A percentile compares a stretch with the other conserved stretches of the same genome.
Conservation (phyloP, 2,888 invertebrate species). For the Plebejus argus region DNA sequence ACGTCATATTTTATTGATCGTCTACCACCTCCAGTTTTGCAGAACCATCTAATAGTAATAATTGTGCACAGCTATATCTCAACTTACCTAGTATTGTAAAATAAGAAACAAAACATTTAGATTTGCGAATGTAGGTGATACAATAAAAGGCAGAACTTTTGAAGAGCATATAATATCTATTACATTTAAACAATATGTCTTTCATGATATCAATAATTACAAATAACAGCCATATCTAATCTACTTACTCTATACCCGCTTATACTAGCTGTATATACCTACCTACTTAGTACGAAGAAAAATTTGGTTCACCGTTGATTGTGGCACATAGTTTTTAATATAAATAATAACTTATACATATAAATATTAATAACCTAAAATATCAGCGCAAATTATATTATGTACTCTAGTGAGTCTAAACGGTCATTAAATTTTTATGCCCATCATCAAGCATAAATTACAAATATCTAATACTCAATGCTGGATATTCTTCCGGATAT, state of each 20-base stretch:
- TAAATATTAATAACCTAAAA: neutral
- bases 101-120: neutral
- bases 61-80: too few relatives aligned
- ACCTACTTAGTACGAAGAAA: slow-evolving; percentile 9
- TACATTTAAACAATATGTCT: slow-evolving; percentile 36
- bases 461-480: neutral
- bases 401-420: neutral
- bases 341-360: neutral
- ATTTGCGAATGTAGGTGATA: neutral
- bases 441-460: neutral
- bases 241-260: neutral
- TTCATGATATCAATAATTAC: slow-evolving; percentile 32
- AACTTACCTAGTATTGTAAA: too few relatives aligned
- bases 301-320: neutral
- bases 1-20: too few relatives aligned
- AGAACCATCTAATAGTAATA: too few relatives aligned
- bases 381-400: neutral
- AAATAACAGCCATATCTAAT: slow-evolving; percentile 24
- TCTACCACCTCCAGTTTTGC: too few relatives aligned
- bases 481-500: neutral
- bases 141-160: neutral
- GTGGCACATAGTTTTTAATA: neutral
- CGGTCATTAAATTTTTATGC: too few relatives aligned
- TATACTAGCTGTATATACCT: neutral
- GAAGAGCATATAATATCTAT: slow-evolving; percentile 34